phyloP scores from a whole-genome alignment of 2,797 vertebrate species.

The Limnodromus scolopaceus region DNA sequence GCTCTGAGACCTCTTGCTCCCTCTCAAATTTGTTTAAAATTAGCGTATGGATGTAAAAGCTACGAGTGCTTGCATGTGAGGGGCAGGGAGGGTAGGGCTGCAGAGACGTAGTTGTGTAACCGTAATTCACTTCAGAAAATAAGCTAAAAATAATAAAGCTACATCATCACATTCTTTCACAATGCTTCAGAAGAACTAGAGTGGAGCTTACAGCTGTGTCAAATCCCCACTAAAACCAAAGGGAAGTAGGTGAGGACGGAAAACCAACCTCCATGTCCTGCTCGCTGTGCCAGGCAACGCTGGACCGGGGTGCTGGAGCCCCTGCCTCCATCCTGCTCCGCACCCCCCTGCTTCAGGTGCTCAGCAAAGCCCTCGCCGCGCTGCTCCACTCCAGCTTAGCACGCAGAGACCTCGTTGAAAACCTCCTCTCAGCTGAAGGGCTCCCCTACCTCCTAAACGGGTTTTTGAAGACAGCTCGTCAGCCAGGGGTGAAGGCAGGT shows the following conservation, averaged over 20 bases:
- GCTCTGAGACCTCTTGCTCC: background rate
- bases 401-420: background rate
- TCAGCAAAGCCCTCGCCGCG: background rate
- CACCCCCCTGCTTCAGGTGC: accelerated
- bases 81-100: constrained; percentile 13
- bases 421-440: background rate
- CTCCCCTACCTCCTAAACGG: background rate
- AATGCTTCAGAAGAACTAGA: constrained; percentile 16
- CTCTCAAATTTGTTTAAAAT: constrained; percentile 13
- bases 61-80: background rate
- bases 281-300: background rate
- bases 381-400: accelerated
- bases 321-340: accelerated
- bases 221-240: background rate
- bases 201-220: background rate
- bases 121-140: constrained; percentile 32
- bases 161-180: constrained; percentile 65
- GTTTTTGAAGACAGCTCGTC: constrained; percentile 13
- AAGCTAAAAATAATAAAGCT: constrained; percentile 66
- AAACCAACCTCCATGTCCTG: background rate
- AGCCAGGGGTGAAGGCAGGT: constrained; percentile 14
- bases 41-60: background rate
- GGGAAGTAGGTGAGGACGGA: background rate
- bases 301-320: background rate
- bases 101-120: constrained; percentile 36